These are phyloP conservation scores for Helicolenus hilgendorfi DNA, from an alignment of 2,797 vertebrate species.

Conservation along the genomic window DNA sequence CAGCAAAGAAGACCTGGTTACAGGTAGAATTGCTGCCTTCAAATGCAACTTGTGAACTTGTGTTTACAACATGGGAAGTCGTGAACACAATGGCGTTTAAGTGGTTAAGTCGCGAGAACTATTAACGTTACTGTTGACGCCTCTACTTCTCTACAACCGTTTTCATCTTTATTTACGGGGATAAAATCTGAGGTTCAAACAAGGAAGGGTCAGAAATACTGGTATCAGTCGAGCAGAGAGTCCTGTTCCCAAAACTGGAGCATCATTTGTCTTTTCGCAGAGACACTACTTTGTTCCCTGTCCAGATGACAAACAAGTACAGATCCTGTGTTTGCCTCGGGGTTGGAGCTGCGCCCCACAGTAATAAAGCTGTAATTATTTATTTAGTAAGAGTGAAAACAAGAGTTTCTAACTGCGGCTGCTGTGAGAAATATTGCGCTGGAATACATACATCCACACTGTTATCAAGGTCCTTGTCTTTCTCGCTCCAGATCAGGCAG, in stretches of 20 bases:
- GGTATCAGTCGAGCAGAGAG: background rate
- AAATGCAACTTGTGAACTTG: too few relatives aligned
- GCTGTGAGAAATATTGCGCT: constrained; percentile 37
- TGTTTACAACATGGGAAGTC: too few relatives aligned
- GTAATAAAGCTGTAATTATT: constrained; percentile 72
- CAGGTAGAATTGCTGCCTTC: too few relatives aligned
- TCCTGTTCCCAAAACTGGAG: background rate
- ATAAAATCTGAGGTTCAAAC: background rate
- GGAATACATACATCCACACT: constrained; percentile 11
- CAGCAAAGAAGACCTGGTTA: too few relatives aligned
- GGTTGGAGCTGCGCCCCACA: constrained; percentile 28
- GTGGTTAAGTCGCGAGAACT: accelerated
- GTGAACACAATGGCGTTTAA: too few relatives aligned
- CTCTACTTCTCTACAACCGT: too few relatives aligned
- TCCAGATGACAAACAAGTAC: constrained; percentile 30
- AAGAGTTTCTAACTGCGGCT: constrained; percentile 30
- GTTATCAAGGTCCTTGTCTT: constrained; percentile 46
- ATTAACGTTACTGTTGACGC: too few relatives aligned
- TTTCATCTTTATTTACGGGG: background rate
- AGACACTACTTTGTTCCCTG: background rate
- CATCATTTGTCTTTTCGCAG: background rate
- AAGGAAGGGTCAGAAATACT: background rate
- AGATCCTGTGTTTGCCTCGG: constrained; percentile 33
- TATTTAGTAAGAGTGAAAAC: constrained; percentile 69
- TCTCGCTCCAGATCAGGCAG: constrained; percentile 38